A percentile compares a stretch with the other conserved stretches of the same genome.
These are phyloP conservation scores for Pantherophis alleghaniensis DNA, from an alignment of 2,797 vertebrate species.

Conservation along the genomic window DNA sequence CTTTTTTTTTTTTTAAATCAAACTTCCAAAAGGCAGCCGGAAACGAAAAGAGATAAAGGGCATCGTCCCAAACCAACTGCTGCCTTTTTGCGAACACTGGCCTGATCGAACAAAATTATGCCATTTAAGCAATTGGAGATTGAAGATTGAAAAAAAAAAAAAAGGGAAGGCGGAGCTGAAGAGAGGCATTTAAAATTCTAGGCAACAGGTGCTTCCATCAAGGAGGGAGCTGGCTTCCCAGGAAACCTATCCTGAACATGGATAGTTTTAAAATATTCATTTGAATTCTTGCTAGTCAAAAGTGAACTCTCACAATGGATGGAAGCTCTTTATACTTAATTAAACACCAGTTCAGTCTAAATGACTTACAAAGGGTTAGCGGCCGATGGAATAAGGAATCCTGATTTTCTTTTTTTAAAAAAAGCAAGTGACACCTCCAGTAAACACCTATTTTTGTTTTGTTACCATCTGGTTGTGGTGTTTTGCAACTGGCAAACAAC, in stretches of 20 bases:
- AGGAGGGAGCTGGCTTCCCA: slow-evolving; percentile 19
- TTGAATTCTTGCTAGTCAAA: not conserved
- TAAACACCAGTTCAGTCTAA: not conserved
- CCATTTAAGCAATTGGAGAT: not conserved
- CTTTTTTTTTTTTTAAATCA: not conserved
- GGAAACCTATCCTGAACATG: slow-evolving; percentile 4
- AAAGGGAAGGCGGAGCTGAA: not conserved
- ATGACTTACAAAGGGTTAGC: not conserved
- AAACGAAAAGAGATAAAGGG: not conserved
- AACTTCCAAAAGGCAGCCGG: not conserved
- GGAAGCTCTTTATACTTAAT: not conserved
- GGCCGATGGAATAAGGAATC: not conserved
- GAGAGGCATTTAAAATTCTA: not conserved
- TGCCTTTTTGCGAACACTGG: not conserved
- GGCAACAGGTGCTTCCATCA: slow-evolving; percentile 17
- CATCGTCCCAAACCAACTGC: not conserved
- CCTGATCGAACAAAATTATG: not conserved
- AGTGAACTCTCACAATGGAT: not conserved
- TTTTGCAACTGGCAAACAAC: not conserved
- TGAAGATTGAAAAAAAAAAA: not conserved
- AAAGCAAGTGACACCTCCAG: not conserved
- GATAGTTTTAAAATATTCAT: not conserved
- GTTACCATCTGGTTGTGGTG: slow-evolving; percentile 8
- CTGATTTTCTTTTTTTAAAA: not conserved
- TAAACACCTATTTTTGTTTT: slow-evolving; percentile 13